These are phyloP conservation scores for Paralichthys olivaceus DNA, from an alignment of 2,113 vertebrate genomes.

Conservation along the genomic window DNA sequence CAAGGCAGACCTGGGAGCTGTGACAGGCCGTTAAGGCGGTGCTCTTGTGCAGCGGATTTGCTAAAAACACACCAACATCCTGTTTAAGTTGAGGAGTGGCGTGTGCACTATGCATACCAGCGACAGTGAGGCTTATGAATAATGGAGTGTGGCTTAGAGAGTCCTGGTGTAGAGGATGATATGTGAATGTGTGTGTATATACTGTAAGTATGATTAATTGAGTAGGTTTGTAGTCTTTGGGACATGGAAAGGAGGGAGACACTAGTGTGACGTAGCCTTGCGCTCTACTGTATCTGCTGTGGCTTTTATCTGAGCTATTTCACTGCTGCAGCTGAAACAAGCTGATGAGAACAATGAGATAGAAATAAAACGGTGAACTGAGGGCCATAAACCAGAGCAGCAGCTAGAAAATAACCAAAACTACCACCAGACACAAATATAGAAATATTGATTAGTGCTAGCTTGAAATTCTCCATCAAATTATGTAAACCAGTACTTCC, in stretches of 20 bases:
- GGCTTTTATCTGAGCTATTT: neutral
- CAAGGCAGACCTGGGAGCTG: slow-evolving; percentile 26
- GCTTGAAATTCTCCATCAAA: no score
- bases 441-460: no score
- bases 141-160: slow-evolving; percentile 64
- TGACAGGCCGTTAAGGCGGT: slow-evolving; percentile 50
- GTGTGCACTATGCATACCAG: slow-evolving; percentile 35
- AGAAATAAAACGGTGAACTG: neutral
- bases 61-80: slow-evolving; percentile 45
- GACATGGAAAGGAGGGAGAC: slow-evolving; percentile 29
- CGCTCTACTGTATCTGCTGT: neutral
- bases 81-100: slow-evolving; percentile 34
- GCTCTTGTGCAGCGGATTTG: slow-evolving; percentile 8
- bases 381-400: neutral
- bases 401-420: neutral
- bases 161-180: slow-evolving; percentile 40
- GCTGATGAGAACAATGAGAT: neutral
- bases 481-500: no score
- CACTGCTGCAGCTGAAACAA: neutral
- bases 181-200: slow-evolving; percentile 44
- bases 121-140: slow-evolving; percentile 62
- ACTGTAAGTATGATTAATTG: slow-evolving; percentile 64
- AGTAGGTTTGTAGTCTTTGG: slow-evolving; percentile 46
- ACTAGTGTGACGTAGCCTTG: slow-evolving; percentile 27
- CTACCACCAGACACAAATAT: neutral